Percentiles rank a stretch among this genome's conserved stretches.
Evolutionary conservation across 2,797 vertebrate species (phyloP).

Genomic region (Heteromormyrus szaboi): DNA sequence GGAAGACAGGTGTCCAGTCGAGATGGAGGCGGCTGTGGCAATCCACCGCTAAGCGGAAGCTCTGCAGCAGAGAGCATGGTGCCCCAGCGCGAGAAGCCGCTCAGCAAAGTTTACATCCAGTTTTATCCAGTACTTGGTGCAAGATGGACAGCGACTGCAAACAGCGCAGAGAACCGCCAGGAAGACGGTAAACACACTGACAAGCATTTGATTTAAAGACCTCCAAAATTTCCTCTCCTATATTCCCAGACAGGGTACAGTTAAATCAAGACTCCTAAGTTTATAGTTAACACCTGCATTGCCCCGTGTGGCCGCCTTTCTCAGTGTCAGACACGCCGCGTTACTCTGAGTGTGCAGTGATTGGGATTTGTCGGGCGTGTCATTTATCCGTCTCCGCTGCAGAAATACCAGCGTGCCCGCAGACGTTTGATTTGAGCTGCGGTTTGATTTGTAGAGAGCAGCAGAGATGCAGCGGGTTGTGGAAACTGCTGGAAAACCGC

Average conservation of each 20-base stretch:
- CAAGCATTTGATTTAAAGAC: slow-evolving; percentile 7
- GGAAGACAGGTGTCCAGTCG: background rate
- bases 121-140: background rate
- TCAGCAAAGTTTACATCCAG: background rate
- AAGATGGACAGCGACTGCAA: slow-evolving; percentile 5
- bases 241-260: background rate
- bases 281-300: slow-evolving; percentile 13
- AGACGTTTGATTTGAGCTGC: slow-evolving; percentile 45
- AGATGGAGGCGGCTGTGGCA: background rate
- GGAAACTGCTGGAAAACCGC: slow-evolving; percentile 61
- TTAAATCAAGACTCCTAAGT: slow-evolving; percentile 7
- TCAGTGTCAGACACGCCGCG: background rate
- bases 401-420: background rate
- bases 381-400: slow-evolving; percentile 11
- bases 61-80: background rate
- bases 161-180: background rate
- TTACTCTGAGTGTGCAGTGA: slow-evolving; percentile 14
- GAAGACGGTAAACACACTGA: slow-evolving; percentile 7
- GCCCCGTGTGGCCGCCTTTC: background rate
- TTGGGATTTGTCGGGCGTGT: slow-evolving; percentile 17
- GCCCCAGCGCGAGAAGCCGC: background rate
- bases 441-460: slow-evolving; percentile 63
- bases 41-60: background rate
- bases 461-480: slow-evolving; percentile 55
- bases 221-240: background rate